Conservation (phyloP, 2,113 vertebrate genomes). For the Orientallactaga bullata region DNA sequence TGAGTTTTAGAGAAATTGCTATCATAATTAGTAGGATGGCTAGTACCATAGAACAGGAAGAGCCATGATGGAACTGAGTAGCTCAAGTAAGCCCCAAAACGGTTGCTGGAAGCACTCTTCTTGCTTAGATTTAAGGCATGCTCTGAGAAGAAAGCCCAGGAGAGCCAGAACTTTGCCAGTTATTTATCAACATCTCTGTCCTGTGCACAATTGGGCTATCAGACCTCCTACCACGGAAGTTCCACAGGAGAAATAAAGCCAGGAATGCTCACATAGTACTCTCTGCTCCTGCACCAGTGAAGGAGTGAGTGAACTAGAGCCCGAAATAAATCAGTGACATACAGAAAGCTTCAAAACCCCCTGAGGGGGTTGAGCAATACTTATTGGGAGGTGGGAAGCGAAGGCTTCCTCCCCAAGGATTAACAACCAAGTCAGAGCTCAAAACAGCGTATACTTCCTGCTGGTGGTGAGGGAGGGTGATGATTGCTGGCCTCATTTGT, state of each 20-base stretch:
- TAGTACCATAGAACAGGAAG: neutral
- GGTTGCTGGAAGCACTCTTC: neutral
- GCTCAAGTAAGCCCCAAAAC: neutral
- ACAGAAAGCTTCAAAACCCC: conserved; percentile 37
- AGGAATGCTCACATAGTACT: neutral
- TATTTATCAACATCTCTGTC: neutral
- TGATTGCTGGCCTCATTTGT: accelerated
- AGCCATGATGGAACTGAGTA: neutral
- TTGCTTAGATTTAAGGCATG: neutral
- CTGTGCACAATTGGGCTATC: neutral
- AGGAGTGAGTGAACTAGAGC: neutral
- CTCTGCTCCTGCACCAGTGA: neutral
- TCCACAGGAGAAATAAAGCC: neutral
- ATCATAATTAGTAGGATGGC: neutral
- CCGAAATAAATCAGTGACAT: neutral
- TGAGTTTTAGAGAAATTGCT: neutral
- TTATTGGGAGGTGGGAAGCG: accelerated
- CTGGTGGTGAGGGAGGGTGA: accelerated
- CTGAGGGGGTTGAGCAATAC: neutral
- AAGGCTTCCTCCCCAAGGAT: neutral
- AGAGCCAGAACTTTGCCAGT: neutral
- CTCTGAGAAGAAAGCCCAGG: neutral
- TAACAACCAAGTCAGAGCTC: neutral
- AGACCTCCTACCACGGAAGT: neutral
- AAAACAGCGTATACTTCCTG: neutral